A percentile compares a stretch with the other conserved stretches of the same genome.
Evolutionary conservation across 2,888 invertebrate species (phyloP).

Genomic region (Hemaris fuciformis): DNA sequence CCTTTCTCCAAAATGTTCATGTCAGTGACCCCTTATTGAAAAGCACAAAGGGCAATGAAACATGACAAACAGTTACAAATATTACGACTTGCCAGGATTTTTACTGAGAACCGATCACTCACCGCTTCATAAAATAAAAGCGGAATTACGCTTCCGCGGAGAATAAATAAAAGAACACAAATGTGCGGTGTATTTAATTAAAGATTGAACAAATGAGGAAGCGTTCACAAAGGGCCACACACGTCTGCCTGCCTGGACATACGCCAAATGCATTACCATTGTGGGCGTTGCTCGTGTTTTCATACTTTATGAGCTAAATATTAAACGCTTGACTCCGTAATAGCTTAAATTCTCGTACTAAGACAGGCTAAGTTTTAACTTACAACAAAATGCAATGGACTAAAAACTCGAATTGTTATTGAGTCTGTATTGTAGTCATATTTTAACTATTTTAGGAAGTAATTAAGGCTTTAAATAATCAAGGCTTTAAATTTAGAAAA

Average conservation of each 20-base stretch:
- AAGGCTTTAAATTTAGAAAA: too few species aligned
- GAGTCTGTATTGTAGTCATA: too few species aligned
- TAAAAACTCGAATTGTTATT: too few species aligned
- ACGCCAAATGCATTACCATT: constrained; percentile 39
- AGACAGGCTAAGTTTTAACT: too few species aligned
- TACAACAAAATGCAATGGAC: too few species aligned
- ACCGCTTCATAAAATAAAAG: neutral
- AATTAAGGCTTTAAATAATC: too few species aligned
- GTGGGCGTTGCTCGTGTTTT: constrained; percentile 23
- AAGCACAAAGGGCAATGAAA: constrained; percentile 4
- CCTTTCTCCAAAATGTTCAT: neutral
- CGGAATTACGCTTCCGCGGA: neutral
- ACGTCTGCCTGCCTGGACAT: constrained; percentile 23
- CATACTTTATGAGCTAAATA: neutral
- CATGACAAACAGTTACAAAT: constrained; percentile 3
- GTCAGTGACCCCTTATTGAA: neutral
- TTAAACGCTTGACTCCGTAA: too few species aligned
- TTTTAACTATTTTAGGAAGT: too few species aligned
- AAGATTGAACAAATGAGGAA: constrained; percentile 20
- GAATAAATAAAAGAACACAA: neutral
- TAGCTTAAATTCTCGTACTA: too few species aligned
- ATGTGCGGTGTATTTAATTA: constrained; percentile 4
- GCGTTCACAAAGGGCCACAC: constrained; percentile 39
- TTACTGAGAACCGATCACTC: constrained; percentile 1
- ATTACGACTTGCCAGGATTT: neutral